Conservation (phyloP, 2,113 vertebrate species). For the Cynoglossus semilaevis region DNA sequence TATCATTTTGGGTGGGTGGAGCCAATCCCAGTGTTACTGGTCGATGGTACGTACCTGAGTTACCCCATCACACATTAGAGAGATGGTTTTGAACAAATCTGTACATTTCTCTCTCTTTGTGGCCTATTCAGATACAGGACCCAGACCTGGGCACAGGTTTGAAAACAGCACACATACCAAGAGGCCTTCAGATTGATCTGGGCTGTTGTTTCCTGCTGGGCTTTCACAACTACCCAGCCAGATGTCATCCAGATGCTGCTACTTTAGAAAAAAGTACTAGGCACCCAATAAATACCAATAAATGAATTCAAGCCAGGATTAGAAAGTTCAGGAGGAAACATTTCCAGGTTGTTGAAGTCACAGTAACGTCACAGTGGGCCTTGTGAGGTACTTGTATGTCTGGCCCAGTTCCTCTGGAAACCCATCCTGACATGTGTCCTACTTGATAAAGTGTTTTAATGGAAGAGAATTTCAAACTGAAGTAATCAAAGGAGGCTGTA, state of each 20-base stretch:
- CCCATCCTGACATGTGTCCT: constrained; percentile 63
- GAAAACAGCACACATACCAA: neutral
- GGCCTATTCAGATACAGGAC: constrained; percentile 33
- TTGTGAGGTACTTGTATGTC: constrained; percentile 69
- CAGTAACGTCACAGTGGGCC: constrained; percentile 51
- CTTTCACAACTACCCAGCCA: constrained; percentile 57
- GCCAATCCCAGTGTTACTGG: too few species aligned
- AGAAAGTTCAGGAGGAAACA: constrained; percentile 65
- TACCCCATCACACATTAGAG: too few species aligned
- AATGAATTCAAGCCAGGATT: constrained; percentile 80
- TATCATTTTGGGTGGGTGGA: too few species aligned
- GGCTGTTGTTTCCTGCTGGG: constrained; percentile 53
- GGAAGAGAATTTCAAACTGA: constrained; percentile 69
- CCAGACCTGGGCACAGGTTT: constrained; percentile 20
- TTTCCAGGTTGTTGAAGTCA: constrained; percentile 80
- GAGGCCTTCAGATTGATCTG: constrained; percentile 30
- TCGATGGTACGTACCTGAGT: too few species aligned
- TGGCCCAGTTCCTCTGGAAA: constrained; percentile 62
- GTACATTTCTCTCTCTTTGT: constrained; percentile 18
- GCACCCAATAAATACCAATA: constrained; percentile 76
- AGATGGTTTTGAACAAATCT: too few species aligned
- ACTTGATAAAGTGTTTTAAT: constrained; percentile 75
- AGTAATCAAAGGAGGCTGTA: constrained; percentile 74
- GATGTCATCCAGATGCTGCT: constrained; percentile 74
- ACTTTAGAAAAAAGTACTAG: constrained; percentile 82